phyloP scores from a whole-genome alignment of 2,797 vertebrate genomes.

The Rousettus madagascariensis region DNA sequence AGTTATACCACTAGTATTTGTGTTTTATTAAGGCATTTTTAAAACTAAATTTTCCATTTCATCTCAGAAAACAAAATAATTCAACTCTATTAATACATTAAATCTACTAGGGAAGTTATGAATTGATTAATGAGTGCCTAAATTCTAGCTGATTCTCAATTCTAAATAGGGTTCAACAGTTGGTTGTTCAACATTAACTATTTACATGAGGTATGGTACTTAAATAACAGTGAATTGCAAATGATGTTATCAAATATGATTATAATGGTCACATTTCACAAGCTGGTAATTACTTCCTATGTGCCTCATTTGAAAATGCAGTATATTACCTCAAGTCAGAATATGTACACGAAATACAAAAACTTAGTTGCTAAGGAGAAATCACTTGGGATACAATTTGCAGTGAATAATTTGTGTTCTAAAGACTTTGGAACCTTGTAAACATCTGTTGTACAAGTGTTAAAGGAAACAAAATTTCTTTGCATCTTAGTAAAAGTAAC shows the following conservation, averaged over 20 bases:
- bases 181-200: not conserved
- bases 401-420: constrained; percentile 49
- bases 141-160: not conserved
- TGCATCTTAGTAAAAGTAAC: constrained; percentile 13
- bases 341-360: constrained; percentile 48
- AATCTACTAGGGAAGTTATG: constrained; percentile 19
- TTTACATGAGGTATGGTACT: constrained; percentile 10
- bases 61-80: constrained; percentile 39
- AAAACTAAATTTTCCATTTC: not conserved
- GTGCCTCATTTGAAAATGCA: constrained; percentile 21
- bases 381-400: not conserved
- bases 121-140: not conserved
- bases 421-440: constrained; percentile 34
- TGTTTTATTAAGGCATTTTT: constrained; percentile 19
- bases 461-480: constrained; percentile 43
- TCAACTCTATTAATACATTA: not conserved
- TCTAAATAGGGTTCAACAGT: not conserved
- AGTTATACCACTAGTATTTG: not conserved
- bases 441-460: constrained; percentile 41
- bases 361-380: constrained; percentile 53
- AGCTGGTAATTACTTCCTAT: constrained; percentile 29
- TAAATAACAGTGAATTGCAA: constrained; percentile 40
- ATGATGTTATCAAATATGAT: not conserved
- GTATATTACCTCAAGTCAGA: constrained; percentile 30
- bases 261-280: constrained; percentile 38